phyloP scores from a whole-genome alignment of 1,140 invertebrate genomes.

The Lepidurus arcticus region DNA sequence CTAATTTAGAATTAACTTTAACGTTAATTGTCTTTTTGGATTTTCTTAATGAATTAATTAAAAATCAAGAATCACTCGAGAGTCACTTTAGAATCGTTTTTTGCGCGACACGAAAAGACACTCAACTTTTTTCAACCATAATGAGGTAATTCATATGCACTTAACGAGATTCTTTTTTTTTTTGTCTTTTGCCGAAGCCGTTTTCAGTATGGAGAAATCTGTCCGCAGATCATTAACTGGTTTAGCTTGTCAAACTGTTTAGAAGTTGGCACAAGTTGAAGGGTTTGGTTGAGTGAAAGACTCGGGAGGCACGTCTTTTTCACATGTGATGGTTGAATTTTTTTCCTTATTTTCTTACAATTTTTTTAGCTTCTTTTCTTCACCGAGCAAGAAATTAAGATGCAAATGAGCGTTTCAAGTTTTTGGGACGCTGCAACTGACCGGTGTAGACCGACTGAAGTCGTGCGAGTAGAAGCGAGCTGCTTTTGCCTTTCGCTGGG shows the following conservation, averaged over 20 bases:
- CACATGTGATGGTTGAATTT: not conserved
- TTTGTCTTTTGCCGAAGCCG: not conserved
- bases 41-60: too few species aligned
- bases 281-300: not conserved
- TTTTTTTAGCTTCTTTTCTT: not conserved
- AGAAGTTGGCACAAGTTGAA: not conserved
- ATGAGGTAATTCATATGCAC: not conserved
- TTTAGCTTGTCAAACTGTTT: not conserved
- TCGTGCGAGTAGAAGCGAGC: not conserved
- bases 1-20: too few species aligned
- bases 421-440: not conserved
- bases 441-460: constrained; percentile 20
- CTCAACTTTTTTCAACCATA: too few species aligned
- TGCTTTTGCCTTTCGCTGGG: not conserved
- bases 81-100: too few species aligned
- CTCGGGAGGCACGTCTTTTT: not conserved
- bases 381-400: not conserved
- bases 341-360: not conserved
- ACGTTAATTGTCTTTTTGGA: too few species aligned
- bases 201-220: not conserved
- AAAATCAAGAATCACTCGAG: too few species aligned
- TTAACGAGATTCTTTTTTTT: not conserved
- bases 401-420: constrained; percentile 9
- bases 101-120: too few species aligned
- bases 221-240: not conserved